Conservation (phyloP, 35 echinoderm and acorn worm species). For the Apostichopus japonicus region DNA sequence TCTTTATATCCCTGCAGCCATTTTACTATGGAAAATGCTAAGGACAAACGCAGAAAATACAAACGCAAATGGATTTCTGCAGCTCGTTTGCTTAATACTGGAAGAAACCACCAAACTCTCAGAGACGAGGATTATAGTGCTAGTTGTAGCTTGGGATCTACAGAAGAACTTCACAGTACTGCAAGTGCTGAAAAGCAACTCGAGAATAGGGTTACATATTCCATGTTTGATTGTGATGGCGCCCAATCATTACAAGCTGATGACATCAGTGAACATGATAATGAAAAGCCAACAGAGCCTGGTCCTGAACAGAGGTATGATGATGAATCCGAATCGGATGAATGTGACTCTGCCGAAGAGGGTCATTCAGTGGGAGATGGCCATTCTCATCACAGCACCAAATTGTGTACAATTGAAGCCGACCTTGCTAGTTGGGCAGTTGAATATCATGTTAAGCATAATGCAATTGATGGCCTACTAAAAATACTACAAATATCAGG, state of each 20-base stretch:
- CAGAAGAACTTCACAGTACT: background rate
- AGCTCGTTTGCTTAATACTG: too few species aligned
- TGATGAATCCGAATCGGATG: background rate
- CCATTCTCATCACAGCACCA: background rate
- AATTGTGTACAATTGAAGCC: slow-evolving; percentile 29
- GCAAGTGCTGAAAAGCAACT: background rate
- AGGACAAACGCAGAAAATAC: too few species aligned
- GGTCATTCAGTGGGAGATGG: background rate
- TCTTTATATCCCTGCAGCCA: too few species aligned
- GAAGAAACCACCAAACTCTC: too few species aligned
- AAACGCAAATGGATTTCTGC: too few species aligned
- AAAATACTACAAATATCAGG: slow-evolving; percentile 62
- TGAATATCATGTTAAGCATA: slow-evolving; percentile 70
- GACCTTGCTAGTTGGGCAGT: slow-evolving; percentile 60
- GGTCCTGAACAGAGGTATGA: background rate
- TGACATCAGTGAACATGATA: background rate
- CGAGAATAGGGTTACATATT: background rate
- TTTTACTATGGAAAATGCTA: too few species aligned
- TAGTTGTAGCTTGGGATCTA: too few species aligned
- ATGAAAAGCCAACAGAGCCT: background rate
- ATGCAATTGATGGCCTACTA: slow-evolving; percentile 70
- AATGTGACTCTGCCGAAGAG: slow-evolving; percentile 5
- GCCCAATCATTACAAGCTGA: slow-evolving; percentile 4
- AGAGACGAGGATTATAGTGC: too few species aligned
- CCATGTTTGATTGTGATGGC: background rate